A percentile compares a stretch with the other conserved stretches of the same genome.
phyloP scores from a whole-genome alignment of 2,888 invertebrate genomes.

The Alloscopus bannaensis region DNA sequence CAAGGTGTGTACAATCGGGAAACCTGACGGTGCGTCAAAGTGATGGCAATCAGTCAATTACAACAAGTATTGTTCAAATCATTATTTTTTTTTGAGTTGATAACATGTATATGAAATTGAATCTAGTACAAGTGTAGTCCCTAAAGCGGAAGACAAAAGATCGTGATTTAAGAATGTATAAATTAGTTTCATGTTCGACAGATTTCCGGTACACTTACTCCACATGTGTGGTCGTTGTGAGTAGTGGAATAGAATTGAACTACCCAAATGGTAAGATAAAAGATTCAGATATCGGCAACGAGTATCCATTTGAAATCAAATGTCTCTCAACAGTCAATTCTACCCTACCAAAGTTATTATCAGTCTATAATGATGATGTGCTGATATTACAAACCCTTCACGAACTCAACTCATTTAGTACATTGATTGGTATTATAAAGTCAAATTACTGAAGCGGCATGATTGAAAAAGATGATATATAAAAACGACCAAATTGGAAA shows the following conservation, averaged over 20 bases:
- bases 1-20: not conserved
- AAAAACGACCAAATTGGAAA: no score
- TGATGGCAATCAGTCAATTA: not conserved
- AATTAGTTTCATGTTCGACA: no score
- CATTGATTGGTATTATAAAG: not conserved
- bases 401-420: not conserved
- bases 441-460: not conserved
- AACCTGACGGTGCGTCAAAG: not conserved
- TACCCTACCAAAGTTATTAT: constrained; percentile 19
- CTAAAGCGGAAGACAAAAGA: constrained; percentile 6
- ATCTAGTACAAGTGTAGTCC: not conserved
- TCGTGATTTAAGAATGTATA: not conserved
- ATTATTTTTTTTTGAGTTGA: no score
- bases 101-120: not conserved
- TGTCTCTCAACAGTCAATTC: not conserved
- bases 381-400: not conserved
- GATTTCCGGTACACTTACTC: no score
- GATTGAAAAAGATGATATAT: not conserved
- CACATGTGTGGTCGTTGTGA: not conserved
- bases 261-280: not conserved
- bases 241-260: not conserved
- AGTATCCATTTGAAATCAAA: not conserved
- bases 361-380: constrained; percentile 57
- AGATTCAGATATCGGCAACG: not conserved
- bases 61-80: not conserved